A percentile compares a stretch with the other conserved stretches of the same genome.
Evolutionary conservation across 1,140 invertebrate species (phyloP).

Genomic region (Araneus ventricosus): DNA sequence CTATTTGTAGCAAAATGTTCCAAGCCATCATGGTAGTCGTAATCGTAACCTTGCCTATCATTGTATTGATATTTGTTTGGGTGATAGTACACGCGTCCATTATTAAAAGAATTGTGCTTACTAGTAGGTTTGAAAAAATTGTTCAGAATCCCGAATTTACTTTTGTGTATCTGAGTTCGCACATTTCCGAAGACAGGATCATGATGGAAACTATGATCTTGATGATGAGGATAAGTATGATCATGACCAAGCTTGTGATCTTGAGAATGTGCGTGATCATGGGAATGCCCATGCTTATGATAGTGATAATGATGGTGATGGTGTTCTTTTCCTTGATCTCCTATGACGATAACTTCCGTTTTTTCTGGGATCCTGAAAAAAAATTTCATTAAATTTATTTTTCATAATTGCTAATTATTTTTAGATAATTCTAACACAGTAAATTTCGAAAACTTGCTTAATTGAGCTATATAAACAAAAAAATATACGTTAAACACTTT

Average conservation of each 20-base stretch:
- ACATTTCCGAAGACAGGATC: background rate
- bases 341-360: slow-evolving; percentile 23
- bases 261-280: background rate
- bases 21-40: background rate
- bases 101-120: background rate
- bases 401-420: too few relatives aligned
- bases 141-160: background rate
- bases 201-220: background rate
- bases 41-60: background rate
- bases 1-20: background rate
- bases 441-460: too few relatives aligned
- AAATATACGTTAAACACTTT: too few relatives aligned
- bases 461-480: too few relatives aligned
- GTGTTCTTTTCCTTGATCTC: background rate
- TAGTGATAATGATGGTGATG: slow-evolving; percentile 62
- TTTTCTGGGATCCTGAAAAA: slow-evolving; percentile 29
- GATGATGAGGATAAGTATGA: background rate
- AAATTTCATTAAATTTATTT: background rate
- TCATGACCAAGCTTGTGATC: background rate
- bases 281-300: background rate
- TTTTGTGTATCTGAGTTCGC: background rate
- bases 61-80: background rate
- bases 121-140: background rate
- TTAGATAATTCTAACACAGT: too few relatives aligned
- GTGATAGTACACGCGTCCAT: background rate